These are phyloP conservation scores for Todiramphus saurophagus DNA, from an alignment of 2,113 vertebrate genomes.

Conservation along the genomic window DNA sequence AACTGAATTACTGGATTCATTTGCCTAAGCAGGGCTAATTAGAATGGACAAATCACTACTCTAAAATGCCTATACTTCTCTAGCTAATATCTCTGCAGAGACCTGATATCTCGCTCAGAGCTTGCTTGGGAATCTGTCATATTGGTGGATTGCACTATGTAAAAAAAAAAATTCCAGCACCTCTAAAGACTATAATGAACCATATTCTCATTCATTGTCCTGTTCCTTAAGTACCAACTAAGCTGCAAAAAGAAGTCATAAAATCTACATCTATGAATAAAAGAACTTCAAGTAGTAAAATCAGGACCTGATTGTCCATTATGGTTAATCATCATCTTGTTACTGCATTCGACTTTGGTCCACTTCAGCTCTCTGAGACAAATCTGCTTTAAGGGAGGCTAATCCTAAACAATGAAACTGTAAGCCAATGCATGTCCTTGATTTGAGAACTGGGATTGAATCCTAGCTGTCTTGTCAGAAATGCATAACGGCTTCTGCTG, in stretches of 20 bases:
- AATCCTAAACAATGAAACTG: not conserved
- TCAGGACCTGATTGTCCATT: not conserved
- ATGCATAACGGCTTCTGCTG: not conserved
- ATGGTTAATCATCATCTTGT: not conserved
- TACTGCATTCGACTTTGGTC: not conserved
- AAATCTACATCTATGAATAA: not conserved
- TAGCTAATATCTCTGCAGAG: slow-evolving; percentile 31
- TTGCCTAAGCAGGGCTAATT: slow-evolving; percentile 33
- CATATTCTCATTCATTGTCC: not conserved
- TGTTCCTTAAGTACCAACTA: not conserved
- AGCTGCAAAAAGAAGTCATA: not conserved
- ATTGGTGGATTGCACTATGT: not conserved
- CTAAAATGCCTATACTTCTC: not conserved
- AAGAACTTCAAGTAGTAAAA: not conserved
- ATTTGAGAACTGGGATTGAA: not conserved
- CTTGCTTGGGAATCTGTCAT: not conserved
- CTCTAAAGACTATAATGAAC: not conserved
- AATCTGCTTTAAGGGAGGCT: not conserved
- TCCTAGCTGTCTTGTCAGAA: not conserved
- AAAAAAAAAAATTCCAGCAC: not conserved
- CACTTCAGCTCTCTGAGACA: not conserved
- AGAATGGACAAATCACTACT: slow-evolving; percentile 26
- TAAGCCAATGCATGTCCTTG: not conserved
- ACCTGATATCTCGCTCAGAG: not conserved
- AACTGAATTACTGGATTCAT: slow-evolving; percentile 19